Evolutionary conservation across 1,140 invertebrate species (phyloP), one percentile per base, ranked within the genome.

Genomic region (Cherax destructor): DNA sequence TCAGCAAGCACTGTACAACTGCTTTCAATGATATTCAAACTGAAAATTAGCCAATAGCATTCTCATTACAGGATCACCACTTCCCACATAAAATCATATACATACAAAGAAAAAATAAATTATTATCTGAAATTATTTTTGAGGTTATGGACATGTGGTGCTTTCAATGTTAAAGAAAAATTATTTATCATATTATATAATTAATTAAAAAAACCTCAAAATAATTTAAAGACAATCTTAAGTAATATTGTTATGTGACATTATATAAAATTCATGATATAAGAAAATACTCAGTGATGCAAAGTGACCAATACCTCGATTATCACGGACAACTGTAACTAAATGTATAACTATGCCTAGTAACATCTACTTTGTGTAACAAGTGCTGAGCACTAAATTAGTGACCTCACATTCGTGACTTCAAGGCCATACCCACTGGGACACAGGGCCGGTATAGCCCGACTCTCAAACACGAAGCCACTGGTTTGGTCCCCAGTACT

Each of bases 1-100:
- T 74, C 49, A 81, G 83, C 83, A 85, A 85, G 83, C 83, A 85
- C 69, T 85, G 83, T 85, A 85, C 83, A 85, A 85, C 61, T 85
- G 83, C 65, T 85, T 50, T 69, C 69, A 11, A n/a, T 18, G 61
- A n/a, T 72, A 16, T 69, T 84, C 41, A 85, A 74, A 72, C 47
- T 50, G 69, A 85, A 85, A 85, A 69, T 50, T 72, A 69, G 61
- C 69, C 61, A 85, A 74, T 72, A 85, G 83, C 83, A 85, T 85
- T 85, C 83, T 85, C 83, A 85, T 72, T 50, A 72, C 69, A 85
- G 69, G 79, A 74, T 74, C 24, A 74, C 5, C 69, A 74, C 4
- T 24, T 30, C 24, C 69, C 69, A 74, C 69, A 74, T 21, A 74
- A 10, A 52, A 81, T 52, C 24, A 81, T 59, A 59, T 81, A 81